These are phyloP conservation scores for Forbesichthys agassizii DNA, from an alignment of 2,113 vertebrate species.

Conservation along the genomic window DNA sequence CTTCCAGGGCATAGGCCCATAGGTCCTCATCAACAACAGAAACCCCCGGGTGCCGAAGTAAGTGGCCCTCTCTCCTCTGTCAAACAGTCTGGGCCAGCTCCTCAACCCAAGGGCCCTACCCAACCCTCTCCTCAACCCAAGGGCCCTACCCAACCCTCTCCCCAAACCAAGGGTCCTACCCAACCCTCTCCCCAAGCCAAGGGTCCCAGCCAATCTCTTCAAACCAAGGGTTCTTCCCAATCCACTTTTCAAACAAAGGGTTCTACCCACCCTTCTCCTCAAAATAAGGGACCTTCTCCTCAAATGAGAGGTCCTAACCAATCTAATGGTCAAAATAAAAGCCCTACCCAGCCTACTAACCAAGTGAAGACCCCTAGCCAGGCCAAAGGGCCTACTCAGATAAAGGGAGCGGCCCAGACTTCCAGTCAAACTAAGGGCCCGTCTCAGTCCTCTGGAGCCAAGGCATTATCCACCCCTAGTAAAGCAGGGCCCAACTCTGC, in stretches of 20 bases:
- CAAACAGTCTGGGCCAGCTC: constrained; percentile 77
- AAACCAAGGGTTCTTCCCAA: constrained; percentile 21
- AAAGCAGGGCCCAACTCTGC: constrained; percentile 58
- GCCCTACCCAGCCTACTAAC: constrained; percentile 46
- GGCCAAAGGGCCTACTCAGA: constrained; percentile 65
- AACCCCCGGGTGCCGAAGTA: constrained; percentile 75
- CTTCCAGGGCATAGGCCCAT: constrained; percentile 66
- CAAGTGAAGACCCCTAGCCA: constrained; percentile 65
- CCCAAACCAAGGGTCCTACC: constrained; percentile 55
- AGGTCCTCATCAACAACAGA: constrained; percentile 73
- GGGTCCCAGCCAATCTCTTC: constrained; percentile 51
- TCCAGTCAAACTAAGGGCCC: constrained; percentile 42
- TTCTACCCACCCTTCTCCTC: constrained; percentile 52
- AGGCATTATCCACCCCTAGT: constrained; percentile 68
- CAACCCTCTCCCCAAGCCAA: constrained; percentile 71
- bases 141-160: constrained; percentile 52
- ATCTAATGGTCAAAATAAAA: constrained; percentile 56
- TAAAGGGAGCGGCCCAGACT: constrained; percentile 13
- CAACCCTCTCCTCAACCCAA: constrained; percentile 73
- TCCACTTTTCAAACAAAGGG: constrained; percentile 68
- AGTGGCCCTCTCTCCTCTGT: constrained; percentile 75
- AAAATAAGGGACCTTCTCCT: constrained; percentile 47
- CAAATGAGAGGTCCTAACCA: constrained; percentile 44
- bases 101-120: constrained; percentile 62
- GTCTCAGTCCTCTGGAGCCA: constrained; percentile 49